These are phyloP conservation scores for Enteromius trimaculatus DNA, from an alignment of 2,797 vertebrate genomes.

Conservation along the genomic window DNA sequence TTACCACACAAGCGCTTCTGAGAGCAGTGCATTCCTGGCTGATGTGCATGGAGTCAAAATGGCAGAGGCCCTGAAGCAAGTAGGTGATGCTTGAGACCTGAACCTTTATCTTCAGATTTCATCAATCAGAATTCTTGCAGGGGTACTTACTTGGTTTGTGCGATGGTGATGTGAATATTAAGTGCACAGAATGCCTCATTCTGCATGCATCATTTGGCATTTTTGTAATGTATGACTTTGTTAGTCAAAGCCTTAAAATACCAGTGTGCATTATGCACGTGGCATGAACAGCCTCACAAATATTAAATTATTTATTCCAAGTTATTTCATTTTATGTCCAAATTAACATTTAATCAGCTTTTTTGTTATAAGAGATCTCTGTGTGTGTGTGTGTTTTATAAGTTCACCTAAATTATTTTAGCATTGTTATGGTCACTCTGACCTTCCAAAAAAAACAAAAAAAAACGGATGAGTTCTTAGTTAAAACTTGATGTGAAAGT, in stretches of 20 bases:
- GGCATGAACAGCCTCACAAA: slow-evolving; percentile 1
- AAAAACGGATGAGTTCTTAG: not conserved
- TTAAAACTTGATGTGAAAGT: not conserved
- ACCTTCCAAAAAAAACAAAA: not conserved
- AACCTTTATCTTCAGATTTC: slow-evolving; percentile 8
- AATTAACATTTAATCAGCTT: not conserved
- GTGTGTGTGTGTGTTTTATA: not conserved
- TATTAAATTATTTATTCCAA: not conserved
- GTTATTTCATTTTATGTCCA: not conserved
- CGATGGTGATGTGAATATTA: slow-evolving; percentile 22
- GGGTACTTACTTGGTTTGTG: slow-evolving; percentile 7
- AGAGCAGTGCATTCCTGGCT: slow-evolving; percentile 72
- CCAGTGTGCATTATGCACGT: not conserved
- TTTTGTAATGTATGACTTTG: slow-evolving; percentile 14
- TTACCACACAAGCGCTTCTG: slow-evolving; percentile 70
- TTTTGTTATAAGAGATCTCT: not conserved
- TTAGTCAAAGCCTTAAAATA: slow-evolving; percentile 1
- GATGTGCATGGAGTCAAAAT: slow-evolving; percentile 74
- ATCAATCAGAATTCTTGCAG: not conserved
- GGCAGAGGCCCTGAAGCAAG: slow-evolving; percentile 42
- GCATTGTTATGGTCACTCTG: not conserved
- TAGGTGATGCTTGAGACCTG: slow-evolving; percentile 13
- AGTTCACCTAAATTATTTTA: not conserved
- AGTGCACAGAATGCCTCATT: slow-evolving; percentile 16
- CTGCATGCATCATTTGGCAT: slow-evolving; percentile 21